Base-by-base conservation (phyloP, 2,797 vertebrate species). In the Sandelia bainsii region DNA sequence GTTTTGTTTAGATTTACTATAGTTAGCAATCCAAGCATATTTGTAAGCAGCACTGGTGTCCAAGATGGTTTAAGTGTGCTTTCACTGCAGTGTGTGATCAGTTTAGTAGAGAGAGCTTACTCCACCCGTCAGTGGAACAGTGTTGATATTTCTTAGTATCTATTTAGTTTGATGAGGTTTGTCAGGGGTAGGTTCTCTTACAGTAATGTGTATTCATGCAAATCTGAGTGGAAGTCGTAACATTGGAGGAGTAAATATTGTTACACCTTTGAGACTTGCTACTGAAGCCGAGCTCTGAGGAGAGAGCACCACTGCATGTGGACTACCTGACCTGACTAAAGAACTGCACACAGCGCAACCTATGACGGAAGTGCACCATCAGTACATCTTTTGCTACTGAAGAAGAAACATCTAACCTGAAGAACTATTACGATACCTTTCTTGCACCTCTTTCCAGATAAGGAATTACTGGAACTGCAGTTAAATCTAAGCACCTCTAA, bases 231-330 rank as follows among this genome's bases (percentile, higher is more conserved):
- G 77, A 68, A 72, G 71, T 70, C 34, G 60, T 14, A 62, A 69
- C 72, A 49, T 48, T 62, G n/a, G 49, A 75, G 58, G 46, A 65
- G 60, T 77, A 79, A 52, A 80, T 75, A 62, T 5, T 64, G 20
- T 62, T 44, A 52, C 27, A 67, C 14, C 40, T 68, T 44, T 66
- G 40, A 62, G 25, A 22, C 50, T 34, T 60, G n/a, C n/a, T 32
- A 27, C 17, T 61, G 11, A 52, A 53, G 32, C 2, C 9, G 19
- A 58, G 13, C 39, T 77, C 16, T 39, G 37, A 44, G 9, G 32
- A 79, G 69, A 5, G 32, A 61, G n/a, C 37, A n/a, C 20, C 45
- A 50, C 58, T 68, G 14, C 8, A 40, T n/a, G 58, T 45, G 14
- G 44, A 58, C 23, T 50, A 45, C 48, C 44, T 58, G 39, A 66